These are phyloP conservation scores for Chromis chromis DNA, from an alignment of 2,797 vertebrate genomes.

Conservation along the genomic window DNA sequence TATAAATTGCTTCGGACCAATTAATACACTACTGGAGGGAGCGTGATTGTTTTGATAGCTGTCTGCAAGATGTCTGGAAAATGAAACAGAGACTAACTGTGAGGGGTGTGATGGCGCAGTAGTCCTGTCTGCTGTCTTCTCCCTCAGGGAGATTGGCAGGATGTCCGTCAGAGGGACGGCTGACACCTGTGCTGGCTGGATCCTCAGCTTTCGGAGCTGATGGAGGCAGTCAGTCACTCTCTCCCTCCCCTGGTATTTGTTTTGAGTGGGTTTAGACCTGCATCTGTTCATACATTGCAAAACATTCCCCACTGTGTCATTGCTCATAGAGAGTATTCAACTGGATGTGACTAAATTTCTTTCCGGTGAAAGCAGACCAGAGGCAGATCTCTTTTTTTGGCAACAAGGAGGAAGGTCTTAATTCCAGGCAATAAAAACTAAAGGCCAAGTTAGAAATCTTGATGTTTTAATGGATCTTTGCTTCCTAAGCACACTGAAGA, in stretches of 20 bases:
- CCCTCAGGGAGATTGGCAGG: conserved; percentile 57
- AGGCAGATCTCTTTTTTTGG: conserved; percentile 16
- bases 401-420: conserved; percentile 10
- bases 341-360: conserved; percentile 2
- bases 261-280: conserved; percentile 24
- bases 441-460: conserved; percentile 25
- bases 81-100: conserved; percentile 46
- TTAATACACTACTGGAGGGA: conserved; percentile 50
- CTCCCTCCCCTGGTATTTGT: conserved; percentile 38
- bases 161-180: conserved; percentile 52
- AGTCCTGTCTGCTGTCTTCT: conserved; percentile 43
- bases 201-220: conserved; percentile 49
- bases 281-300: conserved; percentile 26
- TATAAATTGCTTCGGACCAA: conserved; percentile 55
- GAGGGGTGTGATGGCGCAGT: conserved; percentile 41
- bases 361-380: conserved; percentile 17
- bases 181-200: conserved; percentile 61
- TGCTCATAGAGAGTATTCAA: conserved; percentile 36
- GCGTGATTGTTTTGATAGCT: conserved; percentile 69
- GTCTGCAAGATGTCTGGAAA: conserved; percentile 45
- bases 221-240: conserved; percentile 42
- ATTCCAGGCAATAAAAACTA: conserved; percentile 28
- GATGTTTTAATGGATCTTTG: conserved; percentile 27
- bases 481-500: background rate
- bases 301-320: conserved; percentile 2